Percentiles rank a stretch among this genome's conserved stretches.
phyloP scores from a whole-genome alignment of 2,888 invertebrate species.

The Hermaeophaga mercurialis region DNA sequence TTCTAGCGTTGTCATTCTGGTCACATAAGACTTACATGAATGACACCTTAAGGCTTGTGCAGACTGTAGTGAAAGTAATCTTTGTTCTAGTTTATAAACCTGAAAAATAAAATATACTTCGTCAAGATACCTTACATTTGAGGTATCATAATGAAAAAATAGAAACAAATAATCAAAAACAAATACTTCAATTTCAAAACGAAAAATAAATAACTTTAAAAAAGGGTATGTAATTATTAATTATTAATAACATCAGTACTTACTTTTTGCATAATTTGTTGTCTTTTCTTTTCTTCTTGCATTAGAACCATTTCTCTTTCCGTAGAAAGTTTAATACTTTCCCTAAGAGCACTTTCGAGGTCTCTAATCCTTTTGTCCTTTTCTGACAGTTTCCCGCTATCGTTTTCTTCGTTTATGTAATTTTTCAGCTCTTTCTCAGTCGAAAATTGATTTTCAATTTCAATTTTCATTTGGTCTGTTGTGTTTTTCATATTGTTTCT shows the following conservation, averaged over 20 bases:
- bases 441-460: conserved; percentile 26
- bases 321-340: conserved; percentile 75
- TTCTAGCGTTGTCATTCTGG: conserved; percentile 69
- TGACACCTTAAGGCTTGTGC: conserved; percentile 71
- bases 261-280: conserved; percentile 71
- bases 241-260: conserved; percentile 35
- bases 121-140: no score
- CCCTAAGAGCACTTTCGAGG: conserved; percentile 82
- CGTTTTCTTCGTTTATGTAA: conserved; percentile 51
- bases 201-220: neutral
- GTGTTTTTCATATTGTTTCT: conserved; percentile 40
- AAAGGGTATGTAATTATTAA: neutral
- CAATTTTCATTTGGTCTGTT: conserved; percentile 34
- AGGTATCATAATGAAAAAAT: no score
- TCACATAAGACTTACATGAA: conserved; percentile 69
- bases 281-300: conserved; percentile 68
- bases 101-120: conserved; percentile 51
- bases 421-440: conserved; percentile 47
- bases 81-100: conserved; percentile 74
- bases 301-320: conserved; percentile 70
- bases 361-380: conserved; percentile 73
- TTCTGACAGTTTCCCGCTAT: conserved; percentile 50
- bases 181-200: neutral
- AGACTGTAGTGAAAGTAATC: conserved; percentile 71
- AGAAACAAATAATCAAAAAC: conserved; percentile 3